Conservation (phyloP, 2,888 invertebrate species). For the Scaptomyza flava region DNA sequence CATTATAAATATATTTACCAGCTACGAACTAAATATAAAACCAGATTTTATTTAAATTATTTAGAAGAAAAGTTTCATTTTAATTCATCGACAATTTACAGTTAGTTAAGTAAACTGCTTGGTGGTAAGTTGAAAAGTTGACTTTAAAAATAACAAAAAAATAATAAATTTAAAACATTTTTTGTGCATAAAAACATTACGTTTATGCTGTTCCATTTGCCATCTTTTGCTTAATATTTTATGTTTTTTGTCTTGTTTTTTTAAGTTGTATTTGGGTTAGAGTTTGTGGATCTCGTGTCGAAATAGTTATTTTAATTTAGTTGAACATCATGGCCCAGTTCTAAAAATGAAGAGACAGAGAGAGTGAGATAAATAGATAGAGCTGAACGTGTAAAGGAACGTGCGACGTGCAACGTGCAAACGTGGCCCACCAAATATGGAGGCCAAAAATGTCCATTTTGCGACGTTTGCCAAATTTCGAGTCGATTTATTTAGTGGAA, state of each 20-base stretch:
- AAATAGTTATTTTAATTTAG: conserved; percentile 54
- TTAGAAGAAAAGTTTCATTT: neutral
- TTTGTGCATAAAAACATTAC: conserved; percentile 53
- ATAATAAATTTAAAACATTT: conserved; percentile 67
- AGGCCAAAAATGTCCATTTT: conserved; percentile 78
- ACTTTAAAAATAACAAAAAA: conserved; percentile 77
- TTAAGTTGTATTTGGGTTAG: conserved; percentile 23
- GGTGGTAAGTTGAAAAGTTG: too few relatives aligned
- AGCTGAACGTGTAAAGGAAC: conserved; percentile 1
- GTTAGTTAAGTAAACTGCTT: too few relatives aligned
- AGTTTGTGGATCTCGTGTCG: conserved; percentile 44
- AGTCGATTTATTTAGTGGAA: conserved; percentile 78
- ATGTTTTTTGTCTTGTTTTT: neutral
- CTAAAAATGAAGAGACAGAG: neutral
- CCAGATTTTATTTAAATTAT: too few relatives aligned
- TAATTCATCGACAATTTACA: too few relatives aligned
- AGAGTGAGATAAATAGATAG: too few relatives aligned
- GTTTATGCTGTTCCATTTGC: conserved; percentile 27
- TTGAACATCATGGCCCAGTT: conserved; percentile 42
- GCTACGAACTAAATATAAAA: too few relatives aligned
- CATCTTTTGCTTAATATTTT: neutral
- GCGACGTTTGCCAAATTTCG: conserved; percentile 78
- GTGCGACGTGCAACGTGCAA: conserved; percentile 21
- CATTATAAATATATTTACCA: too few relatives aligned
- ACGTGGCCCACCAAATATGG: conserved; percentile 33